These are phyloP conservation scores for Perithous albicinctus DNA, from an alignment of 2,888 invertebrate genomes.

Conservation along the genomic window DNA sequence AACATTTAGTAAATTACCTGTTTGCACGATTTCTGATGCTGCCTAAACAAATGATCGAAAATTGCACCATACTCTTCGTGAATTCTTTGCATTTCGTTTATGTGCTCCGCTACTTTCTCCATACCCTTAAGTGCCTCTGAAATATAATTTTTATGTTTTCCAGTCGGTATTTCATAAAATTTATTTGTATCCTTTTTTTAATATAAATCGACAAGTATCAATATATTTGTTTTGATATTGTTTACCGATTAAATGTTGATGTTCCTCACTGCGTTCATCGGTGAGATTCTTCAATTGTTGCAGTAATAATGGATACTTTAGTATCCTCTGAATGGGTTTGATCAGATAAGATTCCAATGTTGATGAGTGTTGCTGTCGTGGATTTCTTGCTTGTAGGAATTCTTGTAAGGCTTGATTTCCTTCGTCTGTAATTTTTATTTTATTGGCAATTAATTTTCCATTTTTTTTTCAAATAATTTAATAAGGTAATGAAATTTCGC, in stretches of 20 bases:
- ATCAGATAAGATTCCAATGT: conserved; percentile 99
- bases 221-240: conserved; percentile 50
- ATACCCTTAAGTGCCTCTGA: conserved; percentile 98
- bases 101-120: conserved; percentile 99
- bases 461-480: neutral
- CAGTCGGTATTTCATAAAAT: neutral
- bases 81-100: conserved; percentile 99
- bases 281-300: conserved; percentile 98
- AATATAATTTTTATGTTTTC: conserved; percentile 71
- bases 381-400: conserved; percentile 97
- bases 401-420: conserved; percentile 98
- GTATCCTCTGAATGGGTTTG: conserved; percentile 99
- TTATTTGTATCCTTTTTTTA: neutral
- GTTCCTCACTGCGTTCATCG: conserved; percentile 96
- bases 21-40: conserved; percentile 97
- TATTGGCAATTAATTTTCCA: neutral
- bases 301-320: conserved; percentile 97
- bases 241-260: conserved; percentile 95
- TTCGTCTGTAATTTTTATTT: conserved; percentile 88
- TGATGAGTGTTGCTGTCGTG: conserved; percentile 98
- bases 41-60: conserved; percentile 98
- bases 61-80: conserved; percentile 99
- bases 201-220: neutral
- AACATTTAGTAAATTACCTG: conserved; percentile 85
- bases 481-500: conserved; percentile 82